Evolutionary conservation across 1,140 invertebrate species (phyloP), one percentile per base, ranked within the genome.

Genomic region (Elysia chlorotica): DNA sequence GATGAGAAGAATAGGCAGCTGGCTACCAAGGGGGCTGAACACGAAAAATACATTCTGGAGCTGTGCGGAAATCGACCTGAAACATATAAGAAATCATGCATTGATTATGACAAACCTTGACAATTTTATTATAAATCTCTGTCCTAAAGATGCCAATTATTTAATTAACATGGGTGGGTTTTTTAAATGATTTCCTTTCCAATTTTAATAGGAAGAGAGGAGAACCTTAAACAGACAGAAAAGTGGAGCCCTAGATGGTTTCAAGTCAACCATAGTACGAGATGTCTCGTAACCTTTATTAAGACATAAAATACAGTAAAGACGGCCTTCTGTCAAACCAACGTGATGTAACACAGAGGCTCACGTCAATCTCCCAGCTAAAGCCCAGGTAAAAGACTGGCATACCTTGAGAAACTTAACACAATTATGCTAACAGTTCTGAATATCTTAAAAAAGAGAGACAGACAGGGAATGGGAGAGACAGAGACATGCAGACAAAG

Each of bases 21-120:
- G 68, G 75, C 56, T 36, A 75, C 54, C 23, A 21, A 72, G 36
- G 21, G 3, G 25, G 48, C n/a, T 48, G 38, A n/a, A 21, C n/a
- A 63, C 65, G 63, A 73, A 69, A 54, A 56, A 71, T n/a, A n/a
- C n/a, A n/a, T n/a, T n/a, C n/a, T n/a, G n/a, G n/a, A n/a, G n/a
- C n/a, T n/a, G n/a, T n/a, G n/a, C n/a, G n/a, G n/a, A n/a, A n/a
- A n/a, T n/a, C n/a, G n/a, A n/a, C n/a, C n/a, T n/a, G 48, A 48
- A 41, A 59, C 25, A 23, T 19, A 31, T 2, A 21, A 56, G 37
- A 57, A 35, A 23, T 19, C 23, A 38, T 2, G 59, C 3, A 31
- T 21, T 14, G 23, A 41, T 14, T 23, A 54, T 3, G 30, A 48
- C 41, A 63, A 48, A 37, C 41, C 59, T 66, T 33, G 38, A 65